Evolutionary conservation across 2,888 invertebrate genomes (phyloP).

Genomic region (Odontocolon sp.): DNA sequence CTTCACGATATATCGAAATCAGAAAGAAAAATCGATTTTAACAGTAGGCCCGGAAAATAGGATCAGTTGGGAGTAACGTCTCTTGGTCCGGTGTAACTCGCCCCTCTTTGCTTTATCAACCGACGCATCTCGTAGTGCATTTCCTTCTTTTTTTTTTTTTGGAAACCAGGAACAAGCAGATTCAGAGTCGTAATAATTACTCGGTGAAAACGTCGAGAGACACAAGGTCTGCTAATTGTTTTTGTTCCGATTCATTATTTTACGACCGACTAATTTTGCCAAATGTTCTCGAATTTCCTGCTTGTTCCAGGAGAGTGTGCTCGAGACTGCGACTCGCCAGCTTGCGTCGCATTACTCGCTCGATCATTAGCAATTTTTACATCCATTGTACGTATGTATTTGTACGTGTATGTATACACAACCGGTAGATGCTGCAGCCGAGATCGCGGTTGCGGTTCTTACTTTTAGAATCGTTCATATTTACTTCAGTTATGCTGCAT

Average conservation of each 20-base stretch:
- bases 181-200: background rate
- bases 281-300: conserved; percentile 19
- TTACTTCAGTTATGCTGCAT: conserved; percentile 45
- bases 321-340: conserved; percentile 1
- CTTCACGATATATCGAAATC: background rate
- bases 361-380: conserved; percentile 41
- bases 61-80: conserved; percentile 71
- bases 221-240: conserved; percentile 43
- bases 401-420: background rate
- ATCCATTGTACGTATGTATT: conserved; percentile 13
- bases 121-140: background rate
- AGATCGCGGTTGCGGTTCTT: background rate
- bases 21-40: background rate
- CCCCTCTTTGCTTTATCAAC: conserved; percentile 67
- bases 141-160: background rate
- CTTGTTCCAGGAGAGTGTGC: conserved; percentile 13
- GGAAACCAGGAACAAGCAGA: background rate
- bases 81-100: conserved; percentile 62
- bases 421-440: conserved; percentile 1
- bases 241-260: background rate
- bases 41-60: conserved; percentile 74
- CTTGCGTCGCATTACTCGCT: background rate
- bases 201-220: conserved; percentile 2
- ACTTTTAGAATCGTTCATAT: conserved; percentile 24
- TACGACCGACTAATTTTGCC: background rate